phyloP scores from a whole-genome alignment of 2,113 vertebrate genomes.

The Baryphthengus martii region DNA sequence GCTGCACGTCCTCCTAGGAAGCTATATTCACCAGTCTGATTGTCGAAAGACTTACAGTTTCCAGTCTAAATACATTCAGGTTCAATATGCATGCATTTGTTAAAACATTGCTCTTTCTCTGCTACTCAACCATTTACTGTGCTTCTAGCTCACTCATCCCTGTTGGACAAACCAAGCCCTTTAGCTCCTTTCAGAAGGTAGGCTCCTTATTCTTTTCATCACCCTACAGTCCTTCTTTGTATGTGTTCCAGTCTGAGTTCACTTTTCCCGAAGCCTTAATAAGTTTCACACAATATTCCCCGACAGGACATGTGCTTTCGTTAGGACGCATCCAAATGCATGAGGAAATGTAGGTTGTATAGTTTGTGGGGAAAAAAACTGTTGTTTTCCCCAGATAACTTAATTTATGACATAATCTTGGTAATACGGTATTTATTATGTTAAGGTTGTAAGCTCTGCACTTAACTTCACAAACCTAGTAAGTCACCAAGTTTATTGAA shows the following conservation, averaged over 20 bases:
- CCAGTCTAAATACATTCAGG: neutral
- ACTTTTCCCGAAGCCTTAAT: neutral
- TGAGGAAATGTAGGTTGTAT: neutral
- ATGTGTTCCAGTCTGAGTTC: neutral
- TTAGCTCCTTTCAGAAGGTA: neutral
- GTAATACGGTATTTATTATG: neutral
- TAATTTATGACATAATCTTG: neutral
- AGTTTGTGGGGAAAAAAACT: neutral
- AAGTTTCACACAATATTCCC: neutral
- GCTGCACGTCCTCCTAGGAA: neutral
- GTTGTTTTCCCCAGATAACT: neutral
- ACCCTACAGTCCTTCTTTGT: neutral
- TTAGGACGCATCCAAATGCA: neutral
- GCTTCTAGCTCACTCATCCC: neutral
- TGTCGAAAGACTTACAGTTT: neutral
- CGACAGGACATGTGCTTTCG: neutral
- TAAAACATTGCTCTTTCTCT: neutral
- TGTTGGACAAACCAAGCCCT: neutral
- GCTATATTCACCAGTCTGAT: neutral
- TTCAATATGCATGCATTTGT: neutral
- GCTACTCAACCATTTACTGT: neutral
- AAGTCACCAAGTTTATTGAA: neutral
- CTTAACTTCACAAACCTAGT: neutral
- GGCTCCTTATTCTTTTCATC: neutral
- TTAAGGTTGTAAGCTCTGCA: neutral